Evolutionary conservation across 2,113 vertebrate genomes (phyloP).

Genomic region (Rhynchomys soricoides): DNA sequence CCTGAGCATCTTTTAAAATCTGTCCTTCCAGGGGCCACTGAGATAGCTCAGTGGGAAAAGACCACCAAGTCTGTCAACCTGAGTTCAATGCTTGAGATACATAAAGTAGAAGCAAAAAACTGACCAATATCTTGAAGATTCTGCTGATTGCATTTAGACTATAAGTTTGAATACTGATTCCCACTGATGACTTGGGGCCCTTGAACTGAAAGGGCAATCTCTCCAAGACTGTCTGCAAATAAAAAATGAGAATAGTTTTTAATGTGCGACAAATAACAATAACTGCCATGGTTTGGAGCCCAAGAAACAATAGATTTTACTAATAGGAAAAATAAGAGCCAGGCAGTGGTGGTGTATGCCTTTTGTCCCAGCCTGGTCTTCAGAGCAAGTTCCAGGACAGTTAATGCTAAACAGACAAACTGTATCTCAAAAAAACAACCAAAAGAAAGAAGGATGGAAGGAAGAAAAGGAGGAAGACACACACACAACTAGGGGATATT

Average conservation of each 20-base stretch:
- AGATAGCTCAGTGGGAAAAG: neutral
- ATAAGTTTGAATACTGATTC: neutral
- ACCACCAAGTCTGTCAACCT: neutral
- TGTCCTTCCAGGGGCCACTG: neutral
- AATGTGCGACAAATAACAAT: neutral
- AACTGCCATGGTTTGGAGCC: neutral
- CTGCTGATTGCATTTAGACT: neutral
- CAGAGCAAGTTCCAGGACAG: neutral
- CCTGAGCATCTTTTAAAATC: slow-evolving; percentile 3
- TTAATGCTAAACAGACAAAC: neutral
- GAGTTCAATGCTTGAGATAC: neutral
- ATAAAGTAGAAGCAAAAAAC: neutral
- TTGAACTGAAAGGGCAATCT: neutral
- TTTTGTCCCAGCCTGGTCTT: neutral
- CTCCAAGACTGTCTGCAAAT: neutral
- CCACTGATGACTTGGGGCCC: neutral
- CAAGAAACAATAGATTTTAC: neutral
- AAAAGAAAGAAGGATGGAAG: neutral
- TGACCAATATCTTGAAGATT: neutral
- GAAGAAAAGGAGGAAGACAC: neutral
- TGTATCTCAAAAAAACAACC: neutral
- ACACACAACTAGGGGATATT: neutral
- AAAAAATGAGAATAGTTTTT: neutral
- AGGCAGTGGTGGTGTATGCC: neutral
- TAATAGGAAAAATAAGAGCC: neutral